A percentile compares a stretch with the other conserved stretches of the same genome.
Evolutionary conservation across 2,888 invertebrate species (phyloP).

Genomic region (Carpatolechia fugitivella): DNA sequence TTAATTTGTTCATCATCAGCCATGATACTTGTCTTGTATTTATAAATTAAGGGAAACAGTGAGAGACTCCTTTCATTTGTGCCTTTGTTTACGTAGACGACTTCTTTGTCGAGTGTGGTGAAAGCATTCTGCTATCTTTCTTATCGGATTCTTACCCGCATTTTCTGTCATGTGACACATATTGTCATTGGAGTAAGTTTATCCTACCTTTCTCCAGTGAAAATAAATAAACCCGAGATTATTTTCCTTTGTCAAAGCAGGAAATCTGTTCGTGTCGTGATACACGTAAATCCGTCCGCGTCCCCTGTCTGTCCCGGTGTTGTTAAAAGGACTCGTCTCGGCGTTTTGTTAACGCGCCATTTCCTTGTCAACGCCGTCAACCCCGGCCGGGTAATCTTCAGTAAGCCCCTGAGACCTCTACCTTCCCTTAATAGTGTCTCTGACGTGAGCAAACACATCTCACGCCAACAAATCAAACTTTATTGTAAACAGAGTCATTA

Average conservation of each 20-base stretch:
- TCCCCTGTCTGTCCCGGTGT: slow-evolving; percentile 69
- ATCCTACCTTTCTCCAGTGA: slow-evolving; percentile 43
- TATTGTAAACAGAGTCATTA: slow-evolving; percentile 46
- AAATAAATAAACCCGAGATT: slow-evolving; percentile 58
- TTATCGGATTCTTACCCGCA: slow-evolving; percentile 30
- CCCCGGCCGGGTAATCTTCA: slow-evolving; percentile 61
- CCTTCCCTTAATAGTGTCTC: slow-evolving; percentile 29
- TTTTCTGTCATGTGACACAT: slow-evolving; percentile 38
- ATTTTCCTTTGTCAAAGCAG: slow-evolving; percentile 69
- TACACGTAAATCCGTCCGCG: slow-evolving; percentile 72
- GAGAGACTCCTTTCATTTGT: slow-evolving; percentile 12
- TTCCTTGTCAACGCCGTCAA: slow-evolving; percentile 68
- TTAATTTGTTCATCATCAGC: slow-evolving; percentile 9
- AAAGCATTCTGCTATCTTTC: slow-evolving; percentile 18
- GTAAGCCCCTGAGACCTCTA: slow-evolving; percentile 54
- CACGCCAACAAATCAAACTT: slow-evolving; percentile 33
- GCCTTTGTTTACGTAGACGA: slow-evolving; percentile 28
- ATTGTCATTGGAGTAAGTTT: slow-evolving; percentile 37
- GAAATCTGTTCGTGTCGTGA: slow-evolving; percentile 74
- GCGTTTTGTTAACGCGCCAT: slow-evolving; percentile 70
- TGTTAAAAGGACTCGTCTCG: slow-evolving; percentile 70
- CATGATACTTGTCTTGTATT: not conserved
- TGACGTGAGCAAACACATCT: slow-evolving; percentile 36
- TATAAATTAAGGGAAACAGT: slow-evolving; percentile 8
- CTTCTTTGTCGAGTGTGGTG: slow-evolving; percentile 22